Base-by-base conservation (phyloP, 2,888 invertebrate species). In the Cremastinae sp. region DNA sequence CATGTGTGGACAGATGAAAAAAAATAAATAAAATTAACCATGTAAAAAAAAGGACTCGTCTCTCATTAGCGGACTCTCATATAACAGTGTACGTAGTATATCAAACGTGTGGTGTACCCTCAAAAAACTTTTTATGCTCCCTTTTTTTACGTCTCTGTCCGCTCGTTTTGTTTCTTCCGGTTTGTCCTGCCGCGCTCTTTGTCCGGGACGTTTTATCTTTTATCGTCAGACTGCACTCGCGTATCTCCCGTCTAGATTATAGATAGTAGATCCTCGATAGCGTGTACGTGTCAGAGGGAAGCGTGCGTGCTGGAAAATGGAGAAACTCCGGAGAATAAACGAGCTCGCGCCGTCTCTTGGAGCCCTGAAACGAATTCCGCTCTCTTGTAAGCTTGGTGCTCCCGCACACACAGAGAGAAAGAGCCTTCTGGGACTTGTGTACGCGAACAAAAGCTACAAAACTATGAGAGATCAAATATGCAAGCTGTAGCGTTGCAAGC, bases 251-350 rank as follows among this genome's bases (percentile, higher is more conserved):
- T 72, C 56, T 66, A 75, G 71, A 75, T 75, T 68, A 66, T 62
- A 66, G 75, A 75, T 75, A 75, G 66, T 36, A 71, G 66, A 71
- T 72, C 62, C 62, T 62, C 51, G 75, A 75, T 71, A 66, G 61
- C 22, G 18, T 7, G 45, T 51, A 58, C 71, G 61, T 62, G 66
- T 58, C 54, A 59, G 45, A 16, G 49, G 36, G 8, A 41, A 28
- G 45, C 34, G 66, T 47, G 51, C 43, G 65, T 61, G 34, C 18
- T 14, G 53, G 41, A 16, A 18, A 41, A 22, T 8, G 12, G 28
- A 28, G 53, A 20, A 36, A 12, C 16, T 8, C 16, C 53, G 65
- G 41, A 20, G 45, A 70, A 71, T 61, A 56, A 66, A 56, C 56
- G 56, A 62, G 49, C 54, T 51, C 34, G 71, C 28, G 28, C 28